phyloP scores from a whole-genome alignment of 2,113 vertebrate species.

The Oncorhynchus masou region DNA sequence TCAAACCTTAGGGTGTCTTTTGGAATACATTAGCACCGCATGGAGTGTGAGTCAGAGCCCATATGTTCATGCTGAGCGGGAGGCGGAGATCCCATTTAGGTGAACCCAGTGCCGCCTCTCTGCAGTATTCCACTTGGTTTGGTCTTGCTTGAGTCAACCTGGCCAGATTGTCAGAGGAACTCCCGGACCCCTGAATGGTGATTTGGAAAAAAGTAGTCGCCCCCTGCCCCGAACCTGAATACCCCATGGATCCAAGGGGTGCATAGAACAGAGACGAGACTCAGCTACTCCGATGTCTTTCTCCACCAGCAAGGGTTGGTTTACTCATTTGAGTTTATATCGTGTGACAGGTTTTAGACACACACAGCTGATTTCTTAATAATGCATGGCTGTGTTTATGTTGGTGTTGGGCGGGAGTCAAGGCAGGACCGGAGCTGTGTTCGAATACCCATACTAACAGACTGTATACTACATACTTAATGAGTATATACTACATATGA shows the following conservation, averaged over 20 bases:
- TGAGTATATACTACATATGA: too few species aligned
- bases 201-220: background rate
- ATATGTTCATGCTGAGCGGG: too few species aligned
- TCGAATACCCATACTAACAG: too few species aligned
- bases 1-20: too few species aligned
- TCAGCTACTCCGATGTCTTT: background rate
- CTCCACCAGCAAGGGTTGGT: background rate
- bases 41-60: too few species aligned
- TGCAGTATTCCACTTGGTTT: background rate
- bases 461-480: too few species aligned
- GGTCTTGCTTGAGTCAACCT: background rate
- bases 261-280: background rate
- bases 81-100: too few species aligned
- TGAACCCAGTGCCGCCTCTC: background rate
- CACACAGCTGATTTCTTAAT: background rate
- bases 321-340: background rate
- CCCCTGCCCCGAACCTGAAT: background rate
- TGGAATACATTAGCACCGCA: too few species aligned
- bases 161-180: background rate
- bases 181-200: too few species aligned
- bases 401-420: background rate
- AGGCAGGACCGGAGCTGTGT: too few species aligned
- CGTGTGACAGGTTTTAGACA: background rate
- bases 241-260: background rate
- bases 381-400: background rate